Evolutionary conservation across 2,797 vertebrate genomes (phyloP).

Genomic region (Thamnophis elegans): DNA sequence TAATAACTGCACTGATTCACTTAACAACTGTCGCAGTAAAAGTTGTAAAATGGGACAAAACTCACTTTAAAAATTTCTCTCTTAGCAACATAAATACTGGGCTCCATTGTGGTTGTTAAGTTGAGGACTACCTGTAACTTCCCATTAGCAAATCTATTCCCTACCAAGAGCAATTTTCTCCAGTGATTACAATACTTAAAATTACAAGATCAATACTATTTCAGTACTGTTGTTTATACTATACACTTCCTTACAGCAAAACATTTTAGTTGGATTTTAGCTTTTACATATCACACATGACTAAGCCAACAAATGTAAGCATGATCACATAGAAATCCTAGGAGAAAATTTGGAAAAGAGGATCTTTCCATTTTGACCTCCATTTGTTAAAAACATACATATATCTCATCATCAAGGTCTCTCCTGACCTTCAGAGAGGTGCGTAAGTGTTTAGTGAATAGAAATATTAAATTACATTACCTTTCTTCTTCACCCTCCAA

Average conservation of each 20-base stretch:
- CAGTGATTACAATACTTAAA: neutral
- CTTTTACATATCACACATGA: neutral
- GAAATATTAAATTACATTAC: slow-evolving; percentile 61
- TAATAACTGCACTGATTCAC: neutral
- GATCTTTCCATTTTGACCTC: neutral
- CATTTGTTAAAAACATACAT: neutral
- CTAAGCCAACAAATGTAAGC: neutral
- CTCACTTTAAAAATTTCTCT: too few relatives aligned
- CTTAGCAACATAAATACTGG: neutral
- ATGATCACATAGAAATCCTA: neutral
- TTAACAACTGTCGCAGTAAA: neutral
- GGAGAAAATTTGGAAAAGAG: neutral
- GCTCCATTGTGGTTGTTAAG: neutral
- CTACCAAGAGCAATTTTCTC: neutral
- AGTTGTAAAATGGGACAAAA: neutral
- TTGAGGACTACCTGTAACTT: neutral
- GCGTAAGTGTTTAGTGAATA: neutral
- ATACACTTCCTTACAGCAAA: neutral
- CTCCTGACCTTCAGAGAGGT: neutral
- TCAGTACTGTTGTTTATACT: neutral
- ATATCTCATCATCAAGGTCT: neutral
- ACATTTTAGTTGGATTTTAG: neutral
- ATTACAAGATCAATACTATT: neutral
- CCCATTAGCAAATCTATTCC: neutral
- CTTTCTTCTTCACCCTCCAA: slow-evolving; percentile 92